phyloP scores from a whole-genome alignment of 2,113 vertebrate species.

The Cyprinodon variegatus region DNA sequence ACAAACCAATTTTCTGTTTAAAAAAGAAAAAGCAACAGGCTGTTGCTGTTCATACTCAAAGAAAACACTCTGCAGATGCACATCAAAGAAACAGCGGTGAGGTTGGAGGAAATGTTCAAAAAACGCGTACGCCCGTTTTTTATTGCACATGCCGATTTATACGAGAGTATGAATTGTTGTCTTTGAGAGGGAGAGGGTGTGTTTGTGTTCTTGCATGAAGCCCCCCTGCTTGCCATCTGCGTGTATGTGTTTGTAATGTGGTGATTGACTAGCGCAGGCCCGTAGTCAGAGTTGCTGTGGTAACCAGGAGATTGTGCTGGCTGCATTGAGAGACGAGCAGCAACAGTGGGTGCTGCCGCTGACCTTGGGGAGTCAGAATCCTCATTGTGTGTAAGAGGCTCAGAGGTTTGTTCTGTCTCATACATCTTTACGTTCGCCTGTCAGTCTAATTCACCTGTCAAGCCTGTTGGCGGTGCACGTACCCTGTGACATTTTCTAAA shows the following conservation, averaged over 20 bases:
- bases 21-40: constrained; percentile 15
- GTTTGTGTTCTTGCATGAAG: constrained; percentile 4
- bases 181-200: constrained; percentile 13
- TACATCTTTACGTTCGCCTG: constrained; percentile 18
- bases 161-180: constrained; percentile 6
- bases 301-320: constrained; percentile 61
- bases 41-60: background rate
- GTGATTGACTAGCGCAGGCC: constrained; percentile 51
- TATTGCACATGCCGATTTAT: constrained; percentile 2
- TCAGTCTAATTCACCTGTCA: background rate
- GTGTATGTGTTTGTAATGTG: constrained; percentile 45
- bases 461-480: background rate
- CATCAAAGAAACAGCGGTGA: constrained; percentile 37
- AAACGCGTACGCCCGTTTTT: constrained; percentile 4
- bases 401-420: constrained; percentile 20
- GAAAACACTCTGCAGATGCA: constrained; percentile 18
- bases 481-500: background rate
- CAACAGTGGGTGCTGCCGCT: constrained; percentile 50
- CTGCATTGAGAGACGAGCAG: constrained; percentile 48
- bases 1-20: background rate
- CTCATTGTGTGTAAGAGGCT: constrained; percentile 44
- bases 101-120: constrained; percentile 5
- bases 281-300: constrained; percentile 73
- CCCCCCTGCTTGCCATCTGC: constrained; percentile 44
- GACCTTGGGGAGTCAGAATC: constrained; percentile 71